These are phyloP conservation scores for Drosophila meridionalis DNA, from an alignment of 2,888 invertebrate genomes.

Conservation along the genomic window DNA sequence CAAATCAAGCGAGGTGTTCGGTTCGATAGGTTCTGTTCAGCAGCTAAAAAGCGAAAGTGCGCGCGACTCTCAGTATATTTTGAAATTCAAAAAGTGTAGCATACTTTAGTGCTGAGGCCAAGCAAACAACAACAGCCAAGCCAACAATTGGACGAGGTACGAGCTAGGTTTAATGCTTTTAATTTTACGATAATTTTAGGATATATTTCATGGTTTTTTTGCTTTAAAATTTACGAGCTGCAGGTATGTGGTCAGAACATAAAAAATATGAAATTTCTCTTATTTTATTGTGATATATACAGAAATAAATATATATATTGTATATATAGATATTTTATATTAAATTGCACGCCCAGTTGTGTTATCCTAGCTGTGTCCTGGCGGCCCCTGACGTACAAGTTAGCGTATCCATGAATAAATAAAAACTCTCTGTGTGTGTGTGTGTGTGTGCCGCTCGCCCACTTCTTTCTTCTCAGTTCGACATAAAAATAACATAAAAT, in stretches of 20 bases:
- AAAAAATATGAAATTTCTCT: constrained; percentile 42
- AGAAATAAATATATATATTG: constrained; percentile 14
- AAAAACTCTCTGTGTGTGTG: constrained; percentile 44
- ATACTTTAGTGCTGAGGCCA: constrained; percentile 42
- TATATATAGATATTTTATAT: constrained; percentile 22
- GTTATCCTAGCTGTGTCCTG: constrained; percentile 34
- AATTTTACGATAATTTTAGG: not conserved
- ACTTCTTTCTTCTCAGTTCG: constrained; percentile 28
- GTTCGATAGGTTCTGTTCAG: constrained; percentile 75
- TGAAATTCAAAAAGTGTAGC: constrained; percentile 63
- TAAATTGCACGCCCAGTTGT: constrained; percentile 45
- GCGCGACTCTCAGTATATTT: constrained; percentile 57
- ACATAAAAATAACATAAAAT: constrained; percentile 75
- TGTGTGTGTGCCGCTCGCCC: constrained; percentile 21
- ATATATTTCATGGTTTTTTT: not conserved
- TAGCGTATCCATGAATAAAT: constrained; percentile 70
- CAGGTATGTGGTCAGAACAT: constrained; percentile 49
- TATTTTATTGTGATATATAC: constrained; percentile 25
- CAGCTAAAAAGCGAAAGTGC: constrained; percentile 70
- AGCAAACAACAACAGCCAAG: constrained; percentile 1
- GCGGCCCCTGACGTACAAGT: constrained; percentile 49
- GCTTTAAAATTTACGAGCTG: constrained; percentile 29
- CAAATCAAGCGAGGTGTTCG: constrained; percentile 80
- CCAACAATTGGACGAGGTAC: constrained; percentile 51
- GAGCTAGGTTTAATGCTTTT: constrained; percentile 26